A percentile compares a stretch with the other conserved stretches of the same genome.
These are phyloP conservation scores for Phymastichus coffea DNA, from an alignment of 1,140 invertebrate species.

Conservation along the genomic window DNA sequence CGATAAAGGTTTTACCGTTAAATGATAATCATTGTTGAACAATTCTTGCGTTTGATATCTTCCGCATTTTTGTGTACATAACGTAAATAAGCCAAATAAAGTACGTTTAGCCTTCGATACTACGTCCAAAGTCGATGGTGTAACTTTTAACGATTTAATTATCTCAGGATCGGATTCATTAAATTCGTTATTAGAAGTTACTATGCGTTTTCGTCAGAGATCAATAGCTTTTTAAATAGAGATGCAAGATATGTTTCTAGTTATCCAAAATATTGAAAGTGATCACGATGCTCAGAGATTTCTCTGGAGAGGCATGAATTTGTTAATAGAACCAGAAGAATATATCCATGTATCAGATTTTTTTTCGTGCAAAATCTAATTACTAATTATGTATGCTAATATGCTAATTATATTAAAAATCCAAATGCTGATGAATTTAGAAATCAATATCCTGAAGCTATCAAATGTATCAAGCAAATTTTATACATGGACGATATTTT, in stretches of 20 bases:
- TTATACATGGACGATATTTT: slow-evolving; percentile 4
- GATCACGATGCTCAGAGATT: neutral
- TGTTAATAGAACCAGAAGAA: neutral
- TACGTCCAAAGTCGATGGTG: neutral
- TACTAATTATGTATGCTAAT: too few species aligned
- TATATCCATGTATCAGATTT: neutral
- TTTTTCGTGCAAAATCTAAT: neutral
- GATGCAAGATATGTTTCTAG: neutral
- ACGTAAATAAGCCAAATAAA: neutral
- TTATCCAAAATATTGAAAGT: neutral
- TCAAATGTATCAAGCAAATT: too few species aligned
- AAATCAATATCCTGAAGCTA: too few species aligned
- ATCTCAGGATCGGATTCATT: neutral
- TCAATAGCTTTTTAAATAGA: neutral
- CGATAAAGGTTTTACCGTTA: neutral
- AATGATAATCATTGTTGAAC: neutral
- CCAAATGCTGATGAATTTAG: too few species aligned
- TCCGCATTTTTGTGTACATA: neutral
- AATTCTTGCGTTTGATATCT: neutral
- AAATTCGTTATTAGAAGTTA: neutral
- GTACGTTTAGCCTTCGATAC: neutral
- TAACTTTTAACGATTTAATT: neutral
- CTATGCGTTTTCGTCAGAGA: neutral
- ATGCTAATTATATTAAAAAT: neutral
- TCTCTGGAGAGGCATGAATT: neutral